phyloP scores from a whole-genome alignment of 2,113 vertebrate genomes.

The Artemisiospiza belli region DNA sequence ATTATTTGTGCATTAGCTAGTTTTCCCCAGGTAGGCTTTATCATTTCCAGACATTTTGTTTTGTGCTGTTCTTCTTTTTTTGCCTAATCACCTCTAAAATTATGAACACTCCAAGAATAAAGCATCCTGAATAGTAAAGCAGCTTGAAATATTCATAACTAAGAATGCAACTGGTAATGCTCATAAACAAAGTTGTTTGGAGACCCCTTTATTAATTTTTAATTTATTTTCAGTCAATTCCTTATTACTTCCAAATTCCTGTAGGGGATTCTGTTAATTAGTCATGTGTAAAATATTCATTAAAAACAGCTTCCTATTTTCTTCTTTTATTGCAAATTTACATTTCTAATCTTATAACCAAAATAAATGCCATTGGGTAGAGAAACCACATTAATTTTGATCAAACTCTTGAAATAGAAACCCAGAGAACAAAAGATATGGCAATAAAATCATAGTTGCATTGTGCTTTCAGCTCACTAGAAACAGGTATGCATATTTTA shows the following conservation, averaged over 20 bases:
- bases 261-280: slow-evolving; percentile 83
- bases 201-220: slow-evolving; percentile 84
- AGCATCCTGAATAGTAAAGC: slow-evolving; percentile 76
- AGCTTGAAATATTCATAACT: slow-evolving; percentile 83
- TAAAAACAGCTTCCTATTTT: slow-evolving; percentile 81
- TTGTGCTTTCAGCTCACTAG: not conserved
- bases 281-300: slow-evolving; percentile 85
- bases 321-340: slow-evolving; percentile 83
- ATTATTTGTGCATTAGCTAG: slow-evolving; percentile 76
- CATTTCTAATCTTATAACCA: slow-evolving; percentile 82
- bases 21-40: slow-evolving; percentile 74
- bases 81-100: slow-evolving; percentile 80
- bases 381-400: slow-evolving; percentile 77
- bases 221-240: slow-evolving; percentile 83
- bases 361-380: slow-evolving; percentile 81
- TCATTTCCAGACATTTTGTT: slow-evolving; percentile 75
- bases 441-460: slow-evolving; percentile 36
- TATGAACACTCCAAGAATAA: slow-evolving; percentile 77
- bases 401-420: slow-evolving; percentile 70
- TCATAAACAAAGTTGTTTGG: slow-evolving; percentile 84
- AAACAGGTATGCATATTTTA: slow-evolving; percentile 10
- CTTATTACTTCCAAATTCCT: slow-evolving; percentile 82
- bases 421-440: slow-evolving; percentile 54
- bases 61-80: slow-evolving; percentile 63
- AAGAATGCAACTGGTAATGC: slow-evolving; percentile 78